Conservation (phyloP, 2,888 invertebrate genomes). For the Ypsolopha scabrella region DNA sequence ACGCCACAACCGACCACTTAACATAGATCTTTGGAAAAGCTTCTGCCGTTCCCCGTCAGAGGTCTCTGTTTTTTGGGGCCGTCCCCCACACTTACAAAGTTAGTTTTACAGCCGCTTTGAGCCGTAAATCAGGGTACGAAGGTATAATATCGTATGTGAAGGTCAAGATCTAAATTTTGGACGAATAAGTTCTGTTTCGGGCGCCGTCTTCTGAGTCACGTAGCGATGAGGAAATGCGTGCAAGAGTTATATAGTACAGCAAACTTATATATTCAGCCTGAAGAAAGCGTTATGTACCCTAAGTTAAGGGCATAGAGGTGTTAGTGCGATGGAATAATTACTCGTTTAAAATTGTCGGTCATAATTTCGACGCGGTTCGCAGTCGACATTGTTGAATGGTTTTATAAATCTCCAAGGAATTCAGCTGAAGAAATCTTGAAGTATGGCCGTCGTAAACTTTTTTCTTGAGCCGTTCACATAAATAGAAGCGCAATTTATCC, state of each 20-base stretch:
- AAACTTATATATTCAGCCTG: background rate
- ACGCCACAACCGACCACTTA: conserved; percentile 37
- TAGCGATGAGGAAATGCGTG: conserved; percentile 65
- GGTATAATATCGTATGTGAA: conserved; percentile 16
- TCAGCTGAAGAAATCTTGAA: background rate
- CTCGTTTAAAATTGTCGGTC: background rate
- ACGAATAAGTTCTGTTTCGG: conserved; percentile 65
- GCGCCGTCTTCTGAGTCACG: conserved; percentile 52
- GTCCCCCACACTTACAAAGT: background rate
- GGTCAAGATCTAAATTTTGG: conserved; percentile 20
- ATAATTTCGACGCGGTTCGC: conserved; percentile 42
- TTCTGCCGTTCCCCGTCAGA: conserved; percentile 15
- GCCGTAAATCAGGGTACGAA: background rate
- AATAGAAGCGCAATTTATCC: background rate
- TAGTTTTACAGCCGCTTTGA: background rate
- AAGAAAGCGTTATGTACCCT: background rate
- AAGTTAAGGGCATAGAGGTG: background rate
- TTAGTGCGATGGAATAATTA: background rate
- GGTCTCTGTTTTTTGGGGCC: background rate
- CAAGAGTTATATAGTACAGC: conserved; percentile 10
- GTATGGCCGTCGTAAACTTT: background rate
- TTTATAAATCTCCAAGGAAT: conserved; percentile 39
- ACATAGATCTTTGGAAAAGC: conserved; percentile 26
- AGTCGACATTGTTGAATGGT: conserved; percentile 58
- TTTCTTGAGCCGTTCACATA: background rate